phyloP scores from a whole-genome alignment of 2,888 invertebrate species.

The Epinotia nisella region DNA sequence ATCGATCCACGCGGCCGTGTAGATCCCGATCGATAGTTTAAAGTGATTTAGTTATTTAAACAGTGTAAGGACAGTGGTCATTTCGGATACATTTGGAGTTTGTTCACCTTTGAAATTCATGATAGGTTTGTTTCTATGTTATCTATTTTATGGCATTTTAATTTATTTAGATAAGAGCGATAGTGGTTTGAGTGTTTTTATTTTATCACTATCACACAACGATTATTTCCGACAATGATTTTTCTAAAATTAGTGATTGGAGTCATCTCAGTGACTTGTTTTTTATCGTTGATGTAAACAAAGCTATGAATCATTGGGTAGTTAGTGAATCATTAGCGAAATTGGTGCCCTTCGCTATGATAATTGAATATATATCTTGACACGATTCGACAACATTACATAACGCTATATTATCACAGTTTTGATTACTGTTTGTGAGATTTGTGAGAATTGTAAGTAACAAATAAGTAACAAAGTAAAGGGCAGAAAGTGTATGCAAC shows the following conservation, averaged over 20 bases:
- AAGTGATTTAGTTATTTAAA: slow-evolving; percentile 58
- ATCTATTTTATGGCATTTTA: slow-evolving; percentile 58
- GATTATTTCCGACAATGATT: slow-evolving; percentile 10
- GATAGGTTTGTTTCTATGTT: slow-evolving; percentile 54
- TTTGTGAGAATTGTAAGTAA: too few species aligned
- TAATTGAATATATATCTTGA: slow-evolving; percentile 15
- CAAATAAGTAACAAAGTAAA: slow-evolving; percentile 26
- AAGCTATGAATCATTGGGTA: slow-evolving; percentile 30
- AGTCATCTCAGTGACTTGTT: slow-evolving; percentile 28
- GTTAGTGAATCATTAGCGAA: slow-evolving; percentile 25
- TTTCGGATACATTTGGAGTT: slow-evolving; percentile 48
- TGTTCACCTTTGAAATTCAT: slow-evolving; percentile 41
- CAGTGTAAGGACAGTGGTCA: slow-evolving; percentile 47
- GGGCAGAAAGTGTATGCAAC: slow-evolving; percentile 10
- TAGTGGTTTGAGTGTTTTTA: slow-evolving; percentile 69
- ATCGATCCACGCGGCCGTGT: slow-evolving; percentile 68
- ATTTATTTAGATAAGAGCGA: slow-evolving; percentile 70
- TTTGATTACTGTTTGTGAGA: slow-evolving; percentile 20
- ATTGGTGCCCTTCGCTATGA: slow-evolving; percentile 27
- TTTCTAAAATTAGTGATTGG: slow-evolving; percentile 29
- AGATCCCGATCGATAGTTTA: slow-evolving; percentile 64
- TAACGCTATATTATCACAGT: slow-evolving; percentile 20
- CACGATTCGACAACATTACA: slow-evolving; percentile 27
- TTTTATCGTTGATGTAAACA: slow-evolving; percentile 25
- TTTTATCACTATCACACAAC: slow-evolving; percentile 38